These are phyloP conservation scores for Ochropleura leucogaster DNA, from an alignment of 2,888 invertebrate genomes.

Conservation along the genomic window DNA sequence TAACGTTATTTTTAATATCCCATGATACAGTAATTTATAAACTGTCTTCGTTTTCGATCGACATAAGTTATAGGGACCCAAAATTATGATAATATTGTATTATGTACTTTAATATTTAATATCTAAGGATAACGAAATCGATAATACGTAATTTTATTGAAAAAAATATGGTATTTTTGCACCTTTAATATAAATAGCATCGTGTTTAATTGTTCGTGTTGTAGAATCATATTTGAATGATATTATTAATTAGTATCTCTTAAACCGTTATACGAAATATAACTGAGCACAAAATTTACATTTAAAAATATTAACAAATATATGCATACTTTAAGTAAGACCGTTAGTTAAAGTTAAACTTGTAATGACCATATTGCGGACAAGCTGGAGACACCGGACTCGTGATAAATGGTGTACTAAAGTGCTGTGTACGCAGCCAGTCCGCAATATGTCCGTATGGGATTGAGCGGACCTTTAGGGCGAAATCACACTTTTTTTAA, in stretches of 20 bases:
- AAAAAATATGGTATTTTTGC: slow-evolving; percentile 57
- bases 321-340: neutral
- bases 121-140: slow-evolving; percentile 39
- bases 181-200: slow-evolving; percentile 40
- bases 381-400: neutral
- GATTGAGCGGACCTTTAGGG: neutral
- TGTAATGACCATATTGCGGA: neutral
- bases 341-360: neutral
- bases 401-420: neutral
- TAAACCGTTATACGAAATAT: neutral
- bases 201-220: slow-evolving; percentile 38
- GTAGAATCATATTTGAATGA: slow-evolving; percentile 25
- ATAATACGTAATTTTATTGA: slow-evolving; percentile 57
- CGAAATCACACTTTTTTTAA: too few relatives aligned
- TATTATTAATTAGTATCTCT: slow-evolving; percentile 10
- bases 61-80: slow-evolving; percentile 66
- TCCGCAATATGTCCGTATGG: neutral
- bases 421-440: neutral
- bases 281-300: slow-evolving; percentile 6
- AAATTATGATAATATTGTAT: slow-evolving; percentile 55
- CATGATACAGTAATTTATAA: slow-evolving; percentile 49
- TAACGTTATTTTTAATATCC: slow-evolving; percentile 53
- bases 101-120: slow-evolving; percentile 50
- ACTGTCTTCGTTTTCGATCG: slow-evolving; percentile 50
- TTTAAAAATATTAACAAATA: neutral